Evolutionary conservation across 1,140 invertebrate species (phyloP), one percentile per base, ranked within the genome.

Genomic region (Sycobia sp.): DNA sequence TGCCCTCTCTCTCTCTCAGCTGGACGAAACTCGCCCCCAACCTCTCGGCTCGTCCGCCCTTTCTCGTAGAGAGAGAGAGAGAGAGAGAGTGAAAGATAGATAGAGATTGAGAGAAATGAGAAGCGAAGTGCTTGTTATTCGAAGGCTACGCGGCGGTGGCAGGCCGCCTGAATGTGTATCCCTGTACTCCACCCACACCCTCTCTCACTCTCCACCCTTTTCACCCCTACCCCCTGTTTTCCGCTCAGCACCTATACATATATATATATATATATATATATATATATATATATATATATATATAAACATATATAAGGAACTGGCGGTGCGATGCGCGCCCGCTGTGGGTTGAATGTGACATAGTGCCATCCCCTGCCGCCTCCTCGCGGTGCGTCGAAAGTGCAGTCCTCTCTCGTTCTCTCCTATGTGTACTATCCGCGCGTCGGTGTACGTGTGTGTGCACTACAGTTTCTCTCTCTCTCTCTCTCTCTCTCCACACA

Each of bases 21-120:
- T 79, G 80, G 80, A 82, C 80, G 79, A 81, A 82, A 81, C 78
- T 81, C 76, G 76, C 77, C 78, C 76, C 64, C n/a, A n/a, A n/a
- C n/a, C n/a, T n/a, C n/a, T n/a, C n/a, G n/a, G n/a, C n/a, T n/a
- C n/a, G n/a, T n/a, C 65, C 67, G 63, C 60, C 63, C 58, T 23
- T 59, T 53, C 58, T 67, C 61, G 5, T 65, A 63, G 62, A 46
- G 55, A 3, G 27, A 29, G n/a, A 32, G 47, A 18, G 47, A 18
- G 27, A 27, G 44, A 27, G 23, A 25, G 44, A 27, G 44, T n/a
- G 3, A 25, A 23, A 27, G 44, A 46, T 4, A 44, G 20, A 44
- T 5, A 5, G 46, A 29, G 25, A 29, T 4, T 27, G 46, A 29
- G 29, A 11, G 29, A 11, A 11, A 62, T 59, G 73, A 72, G 71